phyloP scores from a whole-genome alignment of 1,140 invertebrate species.

The Pseudomyrmex concolor region DNA sequence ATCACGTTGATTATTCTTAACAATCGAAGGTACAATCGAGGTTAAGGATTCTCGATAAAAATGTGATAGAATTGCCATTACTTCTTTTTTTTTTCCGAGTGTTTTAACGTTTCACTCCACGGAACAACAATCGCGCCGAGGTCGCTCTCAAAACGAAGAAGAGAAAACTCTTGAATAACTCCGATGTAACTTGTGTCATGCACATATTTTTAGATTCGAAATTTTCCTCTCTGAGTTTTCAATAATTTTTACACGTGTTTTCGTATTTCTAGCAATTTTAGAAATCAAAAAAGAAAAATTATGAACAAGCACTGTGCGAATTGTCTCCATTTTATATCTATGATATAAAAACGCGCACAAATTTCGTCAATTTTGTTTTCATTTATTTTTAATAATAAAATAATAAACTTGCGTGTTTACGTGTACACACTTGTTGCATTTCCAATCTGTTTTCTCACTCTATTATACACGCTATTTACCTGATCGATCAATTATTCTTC shows the following conservation, averaged over 20 bases:
- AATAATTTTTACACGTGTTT: no score
- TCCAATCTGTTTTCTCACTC: not conserved
- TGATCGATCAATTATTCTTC: not conserved
- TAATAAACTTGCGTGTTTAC: not conserved
- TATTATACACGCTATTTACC: not conserved
- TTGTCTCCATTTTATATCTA: no score
- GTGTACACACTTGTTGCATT: not conserved
- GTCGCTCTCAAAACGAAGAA: conserved; percentile 1
- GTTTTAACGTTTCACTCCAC: conserved; percentile 27
- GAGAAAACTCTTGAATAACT: conserved; percentile 8
- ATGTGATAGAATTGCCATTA: conserved; percentile 14
- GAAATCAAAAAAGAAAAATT: not conserved
- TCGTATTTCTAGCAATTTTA: not conserved
- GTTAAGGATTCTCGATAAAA: conserved; percentile 49
- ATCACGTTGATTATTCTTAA: not conserved
- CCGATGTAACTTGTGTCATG: no score
- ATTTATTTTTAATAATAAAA: not conserved
- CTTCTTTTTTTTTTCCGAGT: conserved; percentile 23
- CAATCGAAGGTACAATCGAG: conserved; percentile 24
- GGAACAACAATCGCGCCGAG: conserved; percentile 14
- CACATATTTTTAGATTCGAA: no score
- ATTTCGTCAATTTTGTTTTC: not conserved
- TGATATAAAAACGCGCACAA: not conserved
- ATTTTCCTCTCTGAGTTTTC: no score
- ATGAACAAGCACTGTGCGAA: no score